Conservation (phyloP, 2,888 invertebrate genomes). For the Ashinkailepas kermadecensis region DNA sequence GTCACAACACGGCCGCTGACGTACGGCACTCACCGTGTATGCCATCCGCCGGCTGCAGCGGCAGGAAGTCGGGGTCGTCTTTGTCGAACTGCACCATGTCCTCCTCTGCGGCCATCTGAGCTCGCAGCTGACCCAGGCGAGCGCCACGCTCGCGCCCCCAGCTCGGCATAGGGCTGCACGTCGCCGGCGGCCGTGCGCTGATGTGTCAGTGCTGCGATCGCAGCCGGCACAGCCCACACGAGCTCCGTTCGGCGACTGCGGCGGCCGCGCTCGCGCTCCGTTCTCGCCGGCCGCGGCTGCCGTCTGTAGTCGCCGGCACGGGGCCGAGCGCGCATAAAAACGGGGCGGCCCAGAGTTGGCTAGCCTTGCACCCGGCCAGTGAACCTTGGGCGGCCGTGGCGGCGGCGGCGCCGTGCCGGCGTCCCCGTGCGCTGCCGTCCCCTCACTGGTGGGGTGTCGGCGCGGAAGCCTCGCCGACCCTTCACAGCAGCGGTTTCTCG, state of each 20-base stretch:
- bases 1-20: no score
- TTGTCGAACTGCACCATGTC: constrained; percentile 17
- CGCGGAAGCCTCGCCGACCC: no score
- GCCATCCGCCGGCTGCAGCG: background rate
- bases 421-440: background rate
- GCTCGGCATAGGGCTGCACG: background rate
- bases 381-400: background rate
- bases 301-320: background rate
- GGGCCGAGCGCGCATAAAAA: constrained; percentile 3
- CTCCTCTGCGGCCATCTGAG: constrained; percentile 9
- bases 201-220: background rate
- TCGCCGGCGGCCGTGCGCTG: background rate
- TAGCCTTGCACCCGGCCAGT: constrained; percentile 13
- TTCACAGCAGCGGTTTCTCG: background rate
- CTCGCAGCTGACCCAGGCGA: background rate
- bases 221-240: constrained; percentile 20
- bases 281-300: background rate
- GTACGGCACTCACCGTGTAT: no score
- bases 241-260: background rate
- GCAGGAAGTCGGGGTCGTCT: constrained; percentile 8
- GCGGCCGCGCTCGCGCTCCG: no score
- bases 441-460: no score
- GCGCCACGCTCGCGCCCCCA: background rate
- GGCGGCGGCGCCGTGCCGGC: background rate
- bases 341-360: background rate